Evolutionary conservation across 2,888 invertebrate species (phyloP), one percentile per base, ranked within the genome.

Genomic region (Caenorhabditis plicata): DNA sequence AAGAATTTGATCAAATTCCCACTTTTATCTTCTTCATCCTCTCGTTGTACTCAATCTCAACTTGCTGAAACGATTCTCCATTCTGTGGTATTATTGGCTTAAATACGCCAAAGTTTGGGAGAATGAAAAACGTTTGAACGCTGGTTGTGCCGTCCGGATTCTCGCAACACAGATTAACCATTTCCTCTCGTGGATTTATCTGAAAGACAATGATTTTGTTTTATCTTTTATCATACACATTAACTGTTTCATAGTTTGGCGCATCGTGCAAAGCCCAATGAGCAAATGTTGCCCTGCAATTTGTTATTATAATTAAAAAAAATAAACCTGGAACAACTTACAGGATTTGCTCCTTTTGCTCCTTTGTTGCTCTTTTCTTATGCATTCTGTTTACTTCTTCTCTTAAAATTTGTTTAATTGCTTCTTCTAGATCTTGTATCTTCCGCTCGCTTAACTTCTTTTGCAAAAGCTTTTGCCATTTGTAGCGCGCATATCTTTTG

Each of bases 401-500:
- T 13, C 42, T 4, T 11, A 42, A 15, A 15, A 42, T 42, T 19
- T 29, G 3, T 7, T 9, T 19, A 11, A 42, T 20, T 25, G 27
- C n/a, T 9, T 29, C 31, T 2, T 42, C 31, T 13, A 27, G 5
- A 5, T 9, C n/a, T n/a, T n/a, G n/a, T n/a, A n/a, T n/a, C n/a
- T n/a, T n/a, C n/a, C n/a, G n/a, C 25, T 54, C 47, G 4, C 47
- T 43, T 7, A 54, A 54, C 26, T 46, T 47, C 22, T 54, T 47
- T 9, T 54, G 54, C 4, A 54, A n/a, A n/a, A n/a, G n/a, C n/a
- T n/a, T n/a, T n/a, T n/a, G n/a, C n/a, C n/a, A n/a, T n/a, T n/a
- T n/a, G n/a, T n/a, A n/a, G n/a, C n/a, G n/a, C n/a, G n/a, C n/a
- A n/a, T n/a, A n/a, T n/a, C n/a, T n/a, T n/a, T n/a, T n/a, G n/a